phyloP scores from a whole-genome alignment of 2,888 invertebrate species.

The Apamea anceps region DNA sequence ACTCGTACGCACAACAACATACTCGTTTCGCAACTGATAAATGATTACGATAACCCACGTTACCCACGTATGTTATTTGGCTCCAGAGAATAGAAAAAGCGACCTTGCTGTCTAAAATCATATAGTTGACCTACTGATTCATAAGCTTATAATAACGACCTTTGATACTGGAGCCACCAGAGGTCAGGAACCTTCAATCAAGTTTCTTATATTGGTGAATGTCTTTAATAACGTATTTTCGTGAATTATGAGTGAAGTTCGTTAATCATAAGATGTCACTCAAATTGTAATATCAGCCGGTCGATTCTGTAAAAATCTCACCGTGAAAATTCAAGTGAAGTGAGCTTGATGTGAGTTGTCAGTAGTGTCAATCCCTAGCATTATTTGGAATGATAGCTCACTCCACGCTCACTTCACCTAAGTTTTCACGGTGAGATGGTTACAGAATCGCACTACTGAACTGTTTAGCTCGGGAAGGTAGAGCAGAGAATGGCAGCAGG shows the following conservation, averaged over 20 bases:
- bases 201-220: conserved; percentile 40
- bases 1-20: conserved; percentile 29
- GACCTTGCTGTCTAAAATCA: conserved; percentile 56
- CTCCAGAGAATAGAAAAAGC: conserved; percentile 44
- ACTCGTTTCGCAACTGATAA: conserved; percentile 53
- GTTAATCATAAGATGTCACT: conserved; percentile 33
- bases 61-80: conserved; percentile 45
- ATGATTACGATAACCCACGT: conserved; percentile 38
- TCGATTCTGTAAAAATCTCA: no score
- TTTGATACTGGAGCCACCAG: conserved; percentile 26
- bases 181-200: conserved; percentile 54
- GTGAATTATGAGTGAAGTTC: conserved; percentile 38
- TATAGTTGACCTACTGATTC: conserved; percentile 52
- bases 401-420: no score
- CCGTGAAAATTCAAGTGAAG: no score
- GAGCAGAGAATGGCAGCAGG: no score
- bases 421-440: no score
- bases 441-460: no score
- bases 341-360: no score
- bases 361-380: no score
- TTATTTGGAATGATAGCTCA: no score
- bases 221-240: conserved; percentile 37
- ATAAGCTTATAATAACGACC: conserved; percentile 32
- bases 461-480: background rate
- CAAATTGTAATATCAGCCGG: conserved; percentile 1